Conservation (phyloP, 2,888 invertebrate genomes). For the Chymomyza procnemis region DNA sequence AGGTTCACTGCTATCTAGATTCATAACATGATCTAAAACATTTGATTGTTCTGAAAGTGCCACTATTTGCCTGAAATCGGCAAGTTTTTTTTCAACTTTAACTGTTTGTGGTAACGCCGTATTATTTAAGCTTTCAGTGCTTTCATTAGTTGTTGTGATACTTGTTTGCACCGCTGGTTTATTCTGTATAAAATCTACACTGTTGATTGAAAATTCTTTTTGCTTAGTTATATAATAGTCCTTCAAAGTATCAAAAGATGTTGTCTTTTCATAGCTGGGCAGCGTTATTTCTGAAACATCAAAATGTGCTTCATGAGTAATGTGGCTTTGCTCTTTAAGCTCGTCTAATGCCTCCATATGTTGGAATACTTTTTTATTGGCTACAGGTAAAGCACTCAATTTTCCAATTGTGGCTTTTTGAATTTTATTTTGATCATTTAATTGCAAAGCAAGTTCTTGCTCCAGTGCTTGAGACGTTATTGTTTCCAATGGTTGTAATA, state of each 20-base stretch:
- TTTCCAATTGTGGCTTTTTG: conserved; percentile 47
- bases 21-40: conserved; percentile 47
- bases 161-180: conserved; percentile 68
- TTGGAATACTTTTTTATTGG: conserved; percentile 81
- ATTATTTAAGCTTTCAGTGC: conserved; percentile 75
- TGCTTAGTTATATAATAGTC: conserved; percentile 64
- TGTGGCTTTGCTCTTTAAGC: conserved; percentile 15
- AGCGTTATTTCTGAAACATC: conserved; percentile 64
- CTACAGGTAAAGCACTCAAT: conserved; percentile 80
- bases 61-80: conserved; percentile 58
- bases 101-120: conserved; percentile 63
- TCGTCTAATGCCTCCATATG: conserved; percentile 80
- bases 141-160: conserved; percentile 79
- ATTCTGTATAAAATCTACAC: conserved; percentile 50
- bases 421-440: conserved; percentile 20
- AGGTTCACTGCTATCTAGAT: conserved; percentile 21
- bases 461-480: conserved; percentile 53
- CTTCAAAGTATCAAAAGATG: conserved; percentile 69
- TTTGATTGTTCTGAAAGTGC: conserved; percentile 47
- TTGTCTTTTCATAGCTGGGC: conserved; percentile 61
- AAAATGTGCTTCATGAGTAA: conserved; percentile 78
- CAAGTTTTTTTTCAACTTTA: conserved; percentile 74
- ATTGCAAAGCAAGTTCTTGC: conserved; percentile 52
- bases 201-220: conserved; percentile 29
- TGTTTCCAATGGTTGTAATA: conserved; percentile 60